Base-by-base conservation (phyloP, 1,140 invertebrate genomes). In the Onthophagus taurus region DNA sequence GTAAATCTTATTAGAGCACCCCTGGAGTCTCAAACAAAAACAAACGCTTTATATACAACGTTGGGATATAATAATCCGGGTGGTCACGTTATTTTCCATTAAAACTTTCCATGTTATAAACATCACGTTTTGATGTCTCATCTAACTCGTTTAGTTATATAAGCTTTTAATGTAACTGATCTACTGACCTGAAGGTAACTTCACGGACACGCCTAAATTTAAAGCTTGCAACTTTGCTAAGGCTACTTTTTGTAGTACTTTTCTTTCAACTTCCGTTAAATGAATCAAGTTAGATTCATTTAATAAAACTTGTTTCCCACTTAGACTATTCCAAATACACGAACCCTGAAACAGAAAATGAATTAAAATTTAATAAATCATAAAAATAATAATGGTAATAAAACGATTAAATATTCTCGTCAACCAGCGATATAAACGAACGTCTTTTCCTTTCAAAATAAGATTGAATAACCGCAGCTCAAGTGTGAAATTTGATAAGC, bases 201-300 rank as follows among this genome's bases (percentile, higher is more conserved):
- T 73, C 51, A 92, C 75, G 41, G 76, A 69, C 47, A 84, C 83
- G 7, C 87, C 89, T 8, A 93, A 73, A 66, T 90, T 89, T 41
- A 92, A 72, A 45, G 85, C 82, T 64, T 87, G 84, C 7, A 95
- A 76, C 59, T 90, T 83, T n/a, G 85, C 82, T 2, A 91, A 70
- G 3, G 87, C 85, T 11, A 92, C 80, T 58, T 85, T 78, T 62
- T 87, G 83, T 8, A 95, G 72, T 2, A 86, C 76, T 44, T 80
- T 72, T 43, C 83, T 69, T 67, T 95, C 89, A 21, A 86, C 72
- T 45, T 93, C 88, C 26, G 78, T 81, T 41, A 95, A 71, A 20
- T 77, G 74, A 21, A 85, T 72, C 31, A 94, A 64, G 30, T 74
- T 71, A 6, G 78, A 80, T 48, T 83, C 78, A 21, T 73, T 66